Evolutionary conservation across 37 sponge, comb jelly and placozoan genomes (phyloP), one percentile per base, ranked within the genome.

Genomic region (Haliclona indistincta): DNA sequence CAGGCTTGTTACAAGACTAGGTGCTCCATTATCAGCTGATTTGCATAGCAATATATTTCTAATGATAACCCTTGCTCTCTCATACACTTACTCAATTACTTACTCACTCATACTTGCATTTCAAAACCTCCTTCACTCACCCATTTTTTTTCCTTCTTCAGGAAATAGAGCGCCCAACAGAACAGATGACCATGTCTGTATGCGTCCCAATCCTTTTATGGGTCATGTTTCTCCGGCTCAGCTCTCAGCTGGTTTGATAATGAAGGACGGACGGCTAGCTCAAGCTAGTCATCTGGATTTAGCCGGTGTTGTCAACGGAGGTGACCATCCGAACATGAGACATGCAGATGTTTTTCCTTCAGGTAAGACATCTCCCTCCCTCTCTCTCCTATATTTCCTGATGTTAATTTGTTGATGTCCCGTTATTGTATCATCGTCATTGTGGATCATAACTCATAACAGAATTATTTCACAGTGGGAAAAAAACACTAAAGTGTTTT

Each of bases 111-210:
- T 47, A 10, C 51, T 47, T 15, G 13, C 15, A 10, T 15, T 47
- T 47, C 51, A 17, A 10, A 10, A 17, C 51, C 60, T 58, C 60
- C 25, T 20, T 58, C 25, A 17, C 49, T 47, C 49, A 17, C 49
- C 13, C 49, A 17, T 47, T 47, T 13, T 47, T 13, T 47, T 13
- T 47, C 13, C 13, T 8, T n/a, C 25, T 58, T 20, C n/a, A 58
- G 60, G 60, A n/a, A 11, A 58, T 20, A 11, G 60, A 58, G 28
- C 28, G 6, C 7, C 22, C n/a, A 58, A 8, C 25, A 58, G 60
- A 58, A 25, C 60, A 58, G 60, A 58, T 26, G 86, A 85, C 11
- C 86, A 85, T 56, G 79, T 79, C 10, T 85, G 78, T 60, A 70
- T 85, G 77, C 37, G 86, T 38, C 74, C 79, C 25, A 45, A 43